These are phyloP conservation scores for Oxystoma pomonae DNA, from an alignment of 2,888 invertebrate species.

Conservation along the genomic window DNA sequence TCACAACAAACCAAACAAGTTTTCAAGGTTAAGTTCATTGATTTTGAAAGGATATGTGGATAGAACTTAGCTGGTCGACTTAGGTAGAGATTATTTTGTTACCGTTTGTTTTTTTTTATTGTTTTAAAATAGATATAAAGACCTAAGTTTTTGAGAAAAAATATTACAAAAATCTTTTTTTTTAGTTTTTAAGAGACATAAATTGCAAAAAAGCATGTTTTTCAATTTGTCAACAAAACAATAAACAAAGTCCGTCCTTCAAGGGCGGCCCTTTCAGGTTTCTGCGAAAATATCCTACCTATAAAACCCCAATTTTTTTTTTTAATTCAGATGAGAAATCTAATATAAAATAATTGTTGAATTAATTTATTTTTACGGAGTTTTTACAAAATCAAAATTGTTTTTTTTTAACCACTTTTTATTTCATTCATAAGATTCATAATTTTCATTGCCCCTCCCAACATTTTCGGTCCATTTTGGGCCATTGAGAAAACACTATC, in stretches of 20 bases:
- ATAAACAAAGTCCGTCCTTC: too few relatives aligned
- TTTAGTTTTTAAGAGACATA: too few relatives aligned
- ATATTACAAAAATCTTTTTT: too few relatives aligned
- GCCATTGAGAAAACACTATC: background rate
- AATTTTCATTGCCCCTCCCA: background rate
- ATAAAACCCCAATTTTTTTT: too few relatives aligned
- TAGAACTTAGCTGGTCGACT: slow-evolving; percentile 1
- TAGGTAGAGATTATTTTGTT: background rate
- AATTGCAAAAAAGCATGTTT: too few relatives aligned
- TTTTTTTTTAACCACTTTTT: background rate
- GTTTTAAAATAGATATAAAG: background rate
- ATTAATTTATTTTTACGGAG: too few relatives aligned
- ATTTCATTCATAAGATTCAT: background rate
- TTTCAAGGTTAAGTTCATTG: background rate
- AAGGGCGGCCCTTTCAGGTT: too few relatives aligned
- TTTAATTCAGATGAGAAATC: too few relatives aligned
- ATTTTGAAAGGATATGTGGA: background rate
- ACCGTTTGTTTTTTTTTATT: background rate
- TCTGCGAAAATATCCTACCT: too few relatives aligned
- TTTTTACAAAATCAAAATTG: too few relatives aligned
- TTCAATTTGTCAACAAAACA: too few relatives aligned
- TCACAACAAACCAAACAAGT: background rate
- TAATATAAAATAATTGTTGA: too few relatives aligned
- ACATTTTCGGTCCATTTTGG: background rate
- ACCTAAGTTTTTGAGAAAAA: background rate